Conservation (phyloP, 2,888 invertebrate species). For the Ditula angustiorana region DNA sequence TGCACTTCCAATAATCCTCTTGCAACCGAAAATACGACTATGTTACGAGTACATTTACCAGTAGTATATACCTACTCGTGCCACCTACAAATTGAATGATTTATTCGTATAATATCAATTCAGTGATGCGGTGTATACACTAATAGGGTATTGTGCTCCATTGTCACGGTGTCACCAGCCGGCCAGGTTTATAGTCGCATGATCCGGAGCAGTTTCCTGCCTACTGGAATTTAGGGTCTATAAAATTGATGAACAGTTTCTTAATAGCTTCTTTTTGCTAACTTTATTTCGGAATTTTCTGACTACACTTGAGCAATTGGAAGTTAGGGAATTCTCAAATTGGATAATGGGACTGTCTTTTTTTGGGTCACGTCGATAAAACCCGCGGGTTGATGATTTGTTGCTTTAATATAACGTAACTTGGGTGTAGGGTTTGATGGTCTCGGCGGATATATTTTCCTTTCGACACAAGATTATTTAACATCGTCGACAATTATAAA, state of each 20-base stretch:
- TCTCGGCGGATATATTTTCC: not conserved
- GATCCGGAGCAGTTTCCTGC: conserved; percentile 74
- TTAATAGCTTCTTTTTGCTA: conserved; percentile 68
- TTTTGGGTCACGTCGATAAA: conserved; percentile 27
- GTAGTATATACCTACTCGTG: not conserved
- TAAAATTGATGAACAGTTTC: conserved; percentile 81
- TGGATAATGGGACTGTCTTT: conserved; percentile 27
- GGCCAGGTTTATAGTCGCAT: conserved; percentile 76
- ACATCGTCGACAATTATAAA: not conserved
- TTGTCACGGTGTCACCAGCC: conserved; percentile 74
- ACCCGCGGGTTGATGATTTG: conserved; percentile 27
- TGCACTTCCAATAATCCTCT: conserved; percentile 12
- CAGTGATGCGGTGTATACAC: not conserved
- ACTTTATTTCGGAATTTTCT: conserved; percentile 42
- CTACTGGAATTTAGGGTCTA: conserved; percentile 77
- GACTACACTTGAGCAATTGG: conserved; percentile 21
- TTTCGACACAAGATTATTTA: conserved; percentile 1
- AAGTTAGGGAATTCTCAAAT: conserved; percentile 19
- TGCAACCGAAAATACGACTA: not conserved
- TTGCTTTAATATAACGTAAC: conserved; percentile 27
- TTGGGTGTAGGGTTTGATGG: conserved; percentile 8
- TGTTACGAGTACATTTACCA: not conserved
- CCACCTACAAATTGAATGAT: not conserved
- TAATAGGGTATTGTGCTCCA: conserved; percentile 53
- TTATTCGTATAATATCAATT: conserved; percentile 23